Evolutionary conservation across 2,113 vertebrate species (phyloP), one percentile per base, ranked within the genome.

Genomic region (Rhynchomys soricoides): DNA sequence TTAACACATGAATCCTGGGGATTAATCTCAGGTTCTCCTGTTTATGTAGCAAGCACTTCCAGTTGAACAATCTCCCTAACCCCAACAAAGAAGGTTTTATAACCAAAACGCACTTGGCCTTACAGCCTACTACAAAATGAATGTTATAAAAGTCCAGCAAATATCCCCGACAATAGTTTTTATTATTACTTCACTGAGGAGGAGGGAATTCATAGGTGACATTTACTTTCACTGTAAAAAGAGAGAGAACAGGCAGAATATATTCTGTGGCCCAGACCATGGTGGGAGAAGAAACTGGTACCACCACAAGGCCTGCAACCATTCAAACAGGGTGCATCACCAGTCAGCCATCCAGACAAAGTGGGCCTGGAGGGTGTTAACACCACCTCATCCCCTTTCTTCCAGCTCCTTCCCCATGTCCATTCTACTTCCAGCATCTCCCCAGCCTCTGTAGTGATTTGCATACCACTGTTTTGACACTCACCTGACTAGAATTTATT

Each of bases 361-460:
- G 13, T 0, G 12, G 29, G 0, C 79, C 40, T 19, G 7, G 24
- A 16, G 19, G 50, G 4, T 8, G 31, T 45, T 3, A 43, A 12
- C 0, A 24, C 19, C 1, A 0, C 11, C 52, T 17, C 45, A 16
- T 13, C 31, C 15, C 0, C 43, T 1, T 12, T 8, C 16, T 62
- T 50, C 52, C 26, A 26, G 34, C 19, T 10, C 24, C n/a, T 12
- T 19, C 21, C 29, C 8, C 29, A 6, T 1, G 21, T 19, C 26
- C 77, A 5, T 22, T 5, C 21, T 3, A 48, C 77, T 48, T 26
- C 26, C 12, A 7, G 16, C 4, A 4, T 52, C 17, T 19, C 17
- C 37, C 24, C 37, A 31, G 48, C 64, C 10, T 4, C 34, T 37
- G 68, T 12, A 22, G 34, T 3, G 9, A 45, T 2, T 5, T 12